A percentile compares a stretch with the other conserved stretches of the same genome.
Evolutionary conservation across 2,888 invertebrate genomes (phyloP).

Genomic region (Apodemia mormo): DNA sequence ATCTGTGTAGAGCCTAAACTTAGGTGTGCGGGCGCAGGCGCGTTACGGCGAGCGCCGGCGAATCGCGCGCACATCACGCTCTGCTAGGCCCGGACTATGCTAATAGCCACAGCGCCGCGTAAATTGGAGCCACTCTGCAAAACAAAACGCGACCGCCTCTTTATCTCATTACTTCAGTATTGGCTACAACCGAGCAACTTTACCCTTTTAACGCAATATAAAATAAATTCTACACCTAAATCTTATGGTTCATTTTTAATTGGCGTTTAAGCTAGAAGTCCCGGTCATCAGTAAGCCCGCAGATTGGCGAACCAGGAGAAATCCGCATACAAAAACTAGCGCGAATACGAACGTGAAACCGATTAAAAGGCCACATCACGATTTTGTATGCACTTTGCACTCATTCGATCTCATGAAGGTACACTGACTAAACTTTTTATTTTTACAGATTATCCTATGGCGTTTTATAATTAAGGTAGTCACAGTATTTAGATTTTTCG

Average conservation of each 20-base stretch:
- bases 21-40: conserved; percentile 43
- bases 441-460: conserved; percentile 66
- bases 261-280: conserved; percentile 42
- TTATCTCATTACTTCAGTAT: conserved; percentile 75
- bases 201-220: conserved; percentile 41
- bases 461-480: conserved; percentile 70
- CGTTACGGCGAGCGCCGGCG: conserved; percentile 61
- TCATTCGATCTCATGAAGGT: conserved; percentile 68
- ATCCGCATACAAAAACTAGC: conserved; percentile 78
- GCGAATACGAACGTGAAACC: conserved; percentile 78
- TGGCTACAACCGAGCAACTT: conserved; percentile 43
- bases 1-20: conserved; percentile 23
- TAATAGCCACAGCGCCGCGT: conserved; percentile 76
- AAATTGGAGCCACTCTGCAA: conserved; percentile 77
- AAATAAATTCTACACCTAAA: conserved; percentile 53
- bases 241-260: conserved; percentile 56
- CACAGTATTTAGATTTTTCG: conserved; percentile 20
- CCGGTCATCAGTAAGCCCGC: conserved; percentile 56
- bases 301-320: conserved; percentile 72
- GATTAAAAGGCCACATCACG: conserved; percentile 81
- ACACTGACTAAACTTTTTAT: conserved; percentile 59
- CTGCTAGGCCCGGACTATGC: conserved; percentile 69
- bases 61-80: conserved; percentile 76
- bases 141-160: conserved; percentile 76
- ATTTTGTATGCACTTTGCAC: conserved; percentile 82